Base-by-base conservation (phyloP, 2,113 vertebrate species). In the Galeopterus variegatus region DNA sequence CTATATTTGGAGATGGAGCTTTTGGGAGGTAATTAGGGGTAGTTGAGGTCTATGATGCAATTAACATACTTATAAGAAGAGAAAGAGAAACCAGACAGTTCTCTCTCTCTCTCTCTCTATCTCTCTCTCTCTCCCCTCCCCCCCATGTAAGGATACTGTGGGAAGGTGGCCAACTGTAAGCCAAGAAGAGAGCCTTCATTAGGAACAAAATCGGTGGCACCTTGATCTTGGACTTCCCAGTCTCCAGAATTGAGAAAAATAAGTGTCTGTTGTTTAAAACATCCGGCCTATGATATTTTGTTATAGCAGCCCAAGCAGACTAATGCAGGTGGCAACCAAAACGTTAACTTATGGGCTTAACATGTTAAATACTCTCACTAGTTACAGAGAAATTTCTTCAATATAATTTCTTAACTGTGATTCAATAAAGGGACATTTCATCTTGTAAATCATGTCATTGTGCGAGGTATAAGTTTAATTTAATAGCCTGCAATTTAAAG, bases 401-500 rank as follows among this genome's bases (percentile, higher is more conserved):
- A 21, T 33, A 64, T 4, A 88, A 80, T 2, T 65, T 67, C 23
- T 90, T 90, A 83, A 86, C 62, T 91, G 60, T 75, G 84, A 12
- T 89, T 92, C 54, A 94, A 33, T 45, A 45, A 50, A 92, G 84
- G 6, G 12, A 33, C 75, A 93, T 96, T 79, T 81, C 76, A 85
- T 95, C n/a, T 91, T 96, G 15, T 94, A 48, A 79, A 94, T 86
- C 26, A 28, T 82, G 75, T 95, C 84, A 94, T 45, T 94, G 69
- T 21, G n/a, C n/a, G 54, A 96, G 93, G 90, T 90, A 94, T 21
- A 77, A 93, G 92, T 96, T 96, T 92, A 54, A 54, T 94, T 98
- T 89, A 95, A 64, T 50, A 95, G 83, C 0, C 94, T 93, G 80
- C 4, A 3, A 93, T 97, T 97, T 98, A 96, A 97, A 88, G 90